Percentiles rank a stretch among this genome's conserved stretches.
These are phyloP conservation scores for Megalonaias nervosa DNA, from an alignment of 1,140 invertebrate genomes.

Conservation along the genomic window DNA sequence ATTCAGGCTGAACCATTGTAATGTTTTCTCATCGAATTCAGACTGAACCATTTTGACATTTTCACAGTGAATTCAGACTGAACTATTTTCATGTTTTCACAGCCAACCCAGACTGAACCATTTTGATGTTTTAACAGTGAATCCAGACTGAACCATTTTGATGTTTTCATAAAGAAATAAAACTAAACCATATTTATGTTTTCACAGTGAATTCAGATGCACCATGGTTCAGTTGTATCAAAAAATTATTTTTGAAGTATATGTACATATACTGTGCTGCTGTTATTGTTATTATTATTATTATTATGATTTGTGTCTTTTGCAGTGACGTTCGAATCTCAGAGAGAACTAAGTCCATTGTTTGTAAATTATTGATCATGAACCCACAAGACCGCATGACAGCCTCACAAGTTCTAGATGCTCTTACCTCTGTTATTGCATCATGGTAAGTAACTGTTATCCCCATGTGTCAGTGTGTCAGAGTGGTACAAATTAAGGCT, in stretches of 20 bases:
- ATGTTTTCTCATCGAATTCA: no score
- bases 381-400: conserved; percentile 76
- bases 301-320: conserved; percentile 22
- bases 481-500: no score
- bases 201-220: neutral
- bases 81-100: no score
- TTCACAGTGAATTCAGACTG: no score
- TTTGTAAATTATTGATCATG: conserved; percentile 76
- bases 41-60: no score
- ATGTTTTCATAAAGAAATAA: no score
- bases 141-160: neutral
- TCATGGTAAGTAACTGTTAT: conserved; percentile 65
- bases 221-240: no score
- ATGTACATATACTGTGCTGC: neutral
- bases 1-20: no score
- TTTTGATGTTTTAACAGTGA: neutral
- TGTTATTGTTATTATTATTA: neutral
- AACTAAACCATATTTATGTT: neutral
- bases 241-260: neutral
- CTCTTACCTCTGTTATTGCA: conserved; percentile 72
- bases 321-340: conserved; percentile 76
- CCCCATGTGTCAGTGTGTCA: no score
- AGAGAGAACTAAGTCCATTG: conserved; percentile 75
- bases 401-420: conserved; percentile 76
- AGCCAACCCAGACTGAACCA: no score